Base-by-base conservation (phyloP, 2,888 invertebrate species). In the Eilema griseolum region DNA sequence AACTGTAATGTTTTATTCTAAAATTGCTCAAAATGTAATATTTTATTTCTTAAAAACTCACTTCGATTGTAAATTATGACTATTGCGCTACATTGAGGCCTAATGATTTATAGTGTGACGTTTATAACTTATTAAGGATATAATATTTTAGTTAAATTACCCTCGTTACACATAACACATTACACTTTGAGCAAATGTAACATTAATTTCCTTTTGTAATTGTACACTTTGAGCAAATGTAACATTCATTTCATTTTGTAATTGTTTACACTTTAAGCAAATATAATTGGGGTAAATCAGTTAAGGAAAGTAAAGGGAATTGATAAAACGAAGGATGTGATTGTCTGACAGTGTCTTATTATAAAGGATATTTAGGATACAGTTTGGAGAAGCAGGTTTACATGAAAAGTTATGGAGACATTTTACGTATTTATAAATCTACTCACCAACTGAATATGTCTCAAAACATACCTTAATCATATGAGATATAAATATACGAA, bases 281-380 rank as follows among this genome's bases (percentile, higher is more conserved):
- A 26, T 66, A 7, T 69, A 46, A 66, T 57, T 23, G 28, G 5
- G 41, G 41, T 37, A 67, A 24, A 68, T 64, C 37, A 59, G 28
- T 61, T 61, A 24, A 31, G 31, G 16, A 59, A 41, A 31, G 67
- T 62, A 14, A 60, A 46, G 31, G 61, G 60, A 67, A 66, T 71
- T 74, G 72, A 65, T 73, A 67, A 57, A 76, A 78, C 72, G 73
- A 77, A 73, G 77, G 75, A 86, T 86, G 86, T 87, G 88, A 90
- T 87, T 87, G 86, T 84, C 83, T 84, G 84, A 74, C 81, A 87
- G 89, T 89, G 89, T 89, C 88, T 89, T 89, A 89, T 86, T 76
- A 71, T 71, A 52, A 74, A 73, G 23, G 63, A 66, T 78, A 74
- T 26, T 71, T 80, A 89, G 86, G 70, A 78, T 89, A 88, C 68